Conservation (phyloP, 2,888 invertebrate species). For the Uropetala carovei region DNA sequence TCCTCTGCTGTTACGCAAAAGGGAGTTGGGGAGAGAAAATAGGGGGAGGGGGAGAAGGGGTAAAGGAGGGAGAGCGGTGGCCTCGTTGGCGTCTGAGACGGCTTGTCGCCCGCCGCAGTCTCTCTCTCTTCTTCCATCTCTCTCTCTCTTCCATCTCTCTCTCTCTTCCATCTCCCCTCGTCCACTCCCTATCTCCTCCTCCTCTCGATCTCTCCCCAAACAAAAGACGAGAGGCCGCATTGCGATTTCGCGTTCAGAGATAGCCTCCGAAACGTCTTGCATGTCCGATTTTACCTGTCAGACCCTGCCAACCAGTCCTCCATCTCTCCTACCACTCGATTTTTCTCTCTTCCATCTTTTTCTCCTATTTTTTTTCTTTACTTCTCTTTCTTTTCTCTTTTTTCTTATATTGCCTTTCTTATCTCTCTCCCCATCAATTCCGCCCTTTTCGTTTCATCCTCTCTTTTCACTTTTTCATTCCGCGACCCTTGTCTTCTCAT, state of each 20-base stretch:
- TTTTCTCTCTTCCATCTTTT: no score
- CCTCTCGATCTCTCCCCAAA: not conserved
- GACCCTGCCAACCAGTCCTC: no score
- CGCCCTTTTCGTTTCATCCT: not conserved
- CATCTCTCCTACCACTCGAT: no score
- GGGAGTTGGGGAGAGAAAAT: not conserved
- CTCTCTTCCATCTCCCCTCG: not conserved
- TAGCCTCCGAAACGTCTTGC: constrained; percentile 15
- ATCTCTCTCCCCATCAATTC: not conserved
- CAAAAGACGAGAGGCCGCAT: constrained; percentile 24
- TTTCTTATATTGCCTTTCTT: not conserved
- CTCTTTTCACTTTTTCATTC: no score
- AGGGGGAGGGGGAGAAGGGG: not conserved
- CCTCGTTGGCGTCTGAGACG: constrained; percentile 42
- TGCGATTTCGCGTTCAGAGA: not conserved
- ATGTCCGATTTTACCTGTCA: not conserved
- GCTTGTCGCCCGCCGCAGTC: constrained; percentile 40
- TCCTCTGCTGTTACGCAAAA: constrained; percentile 1
- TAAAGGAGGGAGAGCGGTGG: not conserved
- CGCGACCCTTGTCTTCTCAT: no score
- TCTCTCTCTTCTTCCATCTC: not conserved
- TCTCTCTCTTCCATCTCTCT: not conserved
- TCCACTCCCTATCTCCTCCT: not conserved
- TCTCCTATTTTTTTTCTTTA: not conserved
- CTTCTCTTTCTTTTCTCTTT: not conserved